These are phyloP conservation scores for Gallinago stenura DNA, from an alignment of 2,797 vertebrate genomes.

Conservation along the genomic window DNA sequence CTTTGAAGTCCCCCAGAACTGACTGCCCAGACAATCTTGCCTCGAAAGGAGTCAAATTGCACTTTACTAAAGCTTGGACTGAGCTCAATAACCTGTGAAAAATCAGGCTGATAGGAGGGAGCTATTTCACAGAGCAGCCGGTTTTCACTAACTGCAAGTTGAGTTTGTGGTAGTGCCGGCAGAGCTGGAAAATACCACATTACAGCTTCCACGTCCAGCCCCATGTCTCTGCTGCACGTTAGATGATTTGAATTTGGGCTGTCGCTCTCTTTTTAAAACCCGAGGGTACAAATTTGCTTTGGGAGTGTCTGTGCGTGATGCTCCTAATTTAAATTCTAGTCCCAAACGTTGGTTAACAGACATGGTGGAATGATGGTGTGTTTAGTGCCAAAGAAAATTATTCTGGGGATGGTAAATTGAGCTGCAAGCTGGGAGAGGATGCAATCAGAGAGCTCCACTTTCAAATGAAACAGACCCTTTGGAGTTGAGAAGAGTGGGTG, in stretches of 20 bases:
- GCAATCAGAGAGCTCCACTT: not conserved
- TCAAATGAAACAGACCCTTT: not conserved
- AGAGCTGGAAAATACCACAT: not conserved
- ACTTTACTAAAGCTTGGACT: not conserved
- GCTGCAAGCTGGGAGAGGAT: not conserved
- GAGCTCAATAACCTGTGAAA: not conserved
- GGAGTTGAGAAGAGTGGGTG: not conserved
- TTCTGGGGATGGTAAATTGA: not conserved
- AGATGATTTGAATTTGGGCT: not conserved
- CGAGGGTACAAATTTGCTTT: not conserved
- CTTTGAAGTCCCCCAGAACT: not conserved
- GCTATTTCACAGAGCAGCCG: not conserved
- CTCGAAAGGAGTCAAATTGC: conserved; percentile 5
- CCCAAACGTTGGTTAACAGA: not conserved
- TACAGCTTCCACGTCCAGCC: not conserved
- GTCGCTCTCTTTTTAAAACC: not conserved
- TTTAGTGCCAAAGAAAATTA: not conserved
- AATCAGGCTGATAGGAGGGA: not conserved
- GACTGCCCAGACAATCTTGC: not conserved
- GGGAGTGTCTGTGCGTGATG: not conserved
- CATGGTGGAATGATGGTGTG: not conserved
- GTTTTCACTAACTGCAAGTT: not conserved
- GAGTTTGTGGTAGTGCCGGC: not conserved
- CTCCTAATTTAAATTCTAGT: not conserved
- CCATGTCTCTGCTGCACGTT: not conserved